These are phyloP conservation scores for Strix occidentalis DNA, from an alignment of 2,797 vertebrate genomes.

Conservation along the genomic window DNA sequence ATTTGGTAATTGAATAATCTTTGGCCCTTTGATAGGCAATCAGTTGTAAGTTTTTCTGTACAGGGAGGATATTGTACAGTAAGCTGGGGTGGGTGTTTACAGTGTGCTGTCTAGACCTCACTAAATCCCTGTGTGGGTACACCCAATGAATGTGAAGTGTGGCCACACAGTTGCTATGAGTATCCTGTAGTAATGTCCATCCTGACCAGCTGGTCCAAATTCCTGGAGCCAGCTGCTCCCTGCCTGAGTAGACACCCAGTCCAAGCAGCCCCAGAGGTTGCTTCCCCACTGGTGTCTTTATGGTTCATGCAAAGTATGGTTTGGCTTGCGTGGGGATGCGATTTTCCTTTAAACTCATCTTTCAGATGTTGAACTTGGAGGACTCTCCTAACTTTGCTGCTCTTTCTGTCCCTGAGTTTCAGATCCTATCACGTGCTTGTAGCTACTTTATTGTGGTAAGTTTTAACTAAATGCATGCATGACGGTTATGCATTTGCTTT, in stretches of 20 bases:
- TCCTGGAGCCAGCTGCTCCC: background rate
- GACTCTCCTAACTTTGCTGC: background rate
- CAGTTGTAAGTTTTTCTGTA: background rate
- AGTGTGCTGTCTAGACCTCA: background rate
- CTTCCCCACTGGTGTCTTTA: background rate
- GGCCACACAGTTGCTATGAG: background rate
- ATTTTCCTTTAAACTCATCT: background rate
- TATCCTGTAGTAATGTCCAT: background rate
- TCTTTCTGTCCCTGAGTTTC: background rate
- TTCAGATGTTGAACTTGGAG: background rate
- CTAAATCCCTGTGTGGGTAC: background rate
- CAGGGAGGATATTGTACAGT: background rate
- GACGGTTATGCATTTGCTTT: background rate
- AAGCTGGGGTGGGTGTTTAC: background rate
- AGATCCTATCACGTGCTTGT: background rate
- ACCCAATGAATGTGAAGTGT: fast-evolving
- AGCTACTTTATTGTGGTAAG: background rate
- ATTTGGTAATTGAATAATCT: background rate
- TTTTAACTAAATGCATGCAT: background rate
- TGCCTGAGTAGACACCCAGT: background rate
- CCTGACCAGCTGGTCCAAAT: background rate
- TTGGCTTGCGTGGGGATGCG: background rate
- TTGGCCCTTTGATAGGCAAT: background rate
- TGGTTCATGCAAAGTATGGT: background rate
- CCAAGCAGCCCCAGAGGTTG: background rate